Conservation (phyloP, 1,140 invertebrate species). For the Drosophila pseudoobscura region DNA sequence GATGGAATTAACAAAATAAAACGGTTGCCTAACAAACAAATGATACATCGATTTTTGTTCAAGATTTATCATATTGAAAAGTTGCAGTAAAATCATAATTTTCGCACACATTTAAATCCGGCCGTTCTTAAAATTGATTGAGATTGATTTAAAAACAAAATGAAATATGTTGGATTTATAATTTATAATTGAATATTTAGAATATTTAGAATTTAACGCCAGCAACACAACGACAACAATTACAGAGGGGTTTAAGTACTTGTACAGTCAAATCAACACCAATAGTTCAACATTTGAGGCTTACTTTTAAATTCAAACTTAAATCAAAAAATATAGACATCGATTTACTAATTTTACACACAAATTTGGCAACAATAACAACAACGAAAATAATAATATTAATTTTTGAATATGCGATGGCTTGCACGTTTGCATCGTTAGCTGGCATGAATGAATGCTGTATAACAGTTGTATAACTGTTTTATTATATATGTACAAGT, state of each 20-base stretch:
- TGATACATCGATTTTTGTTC: neutral
- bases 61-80: neutral
- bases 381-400: conserved; percentile 27
- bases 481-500: neutral
- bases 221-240: conserved; percentile 55
- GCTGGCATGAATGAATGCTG: neutral
- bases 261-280: conserved; percentile 38
- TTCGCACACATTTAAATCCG: conserved; percentile 19
- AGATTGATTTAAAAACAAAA: conserved; percentile 6
- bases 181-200: conserved; percentile 9
- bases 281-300: conserved; percentile 41
- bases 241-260: conserved; percentile 30
- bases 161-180: conserved; percentile 2
- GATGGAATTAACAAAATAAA: neutral
- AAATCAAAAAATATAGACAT: conserved; percentile 28
- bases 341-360: conserved; percentile 42
- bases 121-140: conserved; percentile 9
- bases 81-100: conserved; percentile 2
- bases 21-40: neutral
- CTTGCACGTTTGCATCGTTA: conserved; percentile 22
- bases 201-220: conserved; percentile 52
- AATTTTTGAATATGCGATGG: conserved; percentile 7
- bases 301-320: conserved; percentile 29
- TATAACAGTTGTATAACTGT: conserved; percentile 1
- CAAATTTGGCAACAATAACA: conserved; percentile 59